phyloP scores from a whole-genome alignment of 2,113 vertebrate genomes.

The Eulemur macaco region DNA sequence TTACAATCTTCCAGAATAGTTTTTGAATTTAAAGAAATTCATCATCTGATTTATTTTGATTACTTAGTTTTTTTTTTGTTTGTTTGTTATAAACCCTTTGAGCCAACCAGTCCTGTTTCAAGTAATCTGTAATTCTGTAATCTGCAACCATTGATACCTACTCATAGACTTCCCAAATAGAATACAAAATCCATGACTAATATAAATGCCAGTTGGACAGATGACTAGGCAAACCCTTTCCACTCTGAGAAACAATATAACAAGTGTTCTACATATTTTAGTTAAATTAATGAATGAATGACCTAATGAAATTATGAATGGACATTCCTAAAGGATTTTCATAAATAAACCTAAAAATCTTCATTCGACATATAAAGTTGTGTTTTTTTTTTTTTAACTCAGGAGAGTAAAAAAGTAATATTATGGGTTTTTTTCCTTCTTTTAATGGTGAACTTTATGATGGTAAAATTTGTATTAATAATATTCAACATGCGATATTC shows the following conservation, averaged over 20 bases:
- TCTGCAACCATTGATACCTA: background rate
- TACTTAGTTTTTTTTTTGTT: background rate
- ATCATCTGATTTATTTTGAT: background rate
- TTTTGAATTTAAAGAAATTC: background rate
- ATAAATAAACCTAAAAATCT: slow-evolving; percentile 48
- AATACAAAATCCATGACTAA: background rate
- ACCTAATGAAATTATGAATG: slow-evolving; percentile 49
- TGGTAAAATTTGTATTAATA: slow-evolving; percentile 62
- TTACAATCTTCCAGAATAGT: background rate
- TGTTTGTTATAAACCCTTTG: background rate
- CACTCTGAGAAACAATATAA: background rate
- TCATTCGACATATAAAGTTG: slow-evolving; percentile 7
- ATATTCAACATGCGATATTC: slow-evolving; percentile 30
- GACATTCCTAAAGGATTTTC: background rate
- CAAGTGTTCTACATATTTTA: slow-evolving; percentile 9
- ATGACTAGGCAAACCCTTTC: background rate
- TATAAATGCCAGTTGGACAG: background rate
- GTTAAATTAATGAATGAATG: slow-evolving; percentile 42
- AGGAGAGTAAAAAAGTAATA: slow-evolving; percentile 13
- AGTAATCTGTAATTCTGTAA: background rate
- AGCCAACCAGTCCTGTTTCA: background rate
- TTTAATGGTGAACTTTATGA: slow-evolving; percentile 53
- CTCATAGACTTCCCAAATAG: background rate
- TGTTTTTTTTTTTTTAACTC: background rate
- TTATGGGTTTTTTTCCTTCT: background rate